Percentiles rank a stretch among this genome's conserved stretches.
phyloP scores from a whole-genome alignment of 2,797 vertebrate genomes.

The Moxostoma hubbsi region DNA sequence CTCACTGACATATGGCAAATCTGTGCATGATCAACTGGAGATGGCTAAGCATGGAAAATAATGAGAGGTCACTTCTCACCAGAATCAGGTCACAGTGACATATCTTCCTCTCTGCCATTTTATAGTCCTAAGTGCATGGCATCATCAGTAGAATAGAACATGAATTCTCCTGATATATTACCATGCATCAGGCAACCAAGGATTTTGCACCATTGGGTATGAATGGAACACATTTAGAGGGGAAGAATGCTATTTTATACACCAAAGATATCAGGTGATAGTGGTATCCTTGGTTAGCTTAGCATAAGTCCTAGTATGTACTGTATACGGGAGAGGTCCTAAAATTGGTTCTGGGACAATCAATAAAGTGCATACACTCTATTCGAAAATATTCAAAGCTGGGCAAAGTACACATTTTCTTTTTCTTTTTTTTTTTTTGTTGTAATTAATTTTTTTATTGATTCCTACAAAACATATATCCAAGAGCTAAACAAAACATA shows the following conservation, averaged over 20 bases:
- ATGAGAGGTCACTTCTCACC: slow-evolving; percentile 42
- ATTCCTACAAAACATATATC: no score
- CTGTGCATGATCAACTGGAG: slow-evolving; percentile 41
- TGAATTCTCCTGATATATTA: not conserved
- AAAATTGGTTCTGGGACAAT: slow-evolving; percentile 29
- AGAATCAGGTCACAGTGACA: slow-evolving; percentile 32
- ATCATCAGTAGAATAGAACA: not conserved
- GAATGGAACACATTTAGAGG: not conserved
- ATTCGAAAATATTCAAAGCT: slow-evolving; percentile 22
- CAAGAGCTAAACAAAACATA: no score
- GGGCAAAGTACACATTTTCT: not conserved
- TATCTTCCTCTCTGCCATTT: slow-evolving; percentile 27
- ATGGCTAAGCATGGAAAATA: slow-evolving; percentile 48
- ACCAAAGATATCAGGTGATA: not conserved
- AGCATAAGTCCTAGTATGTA: slow-evolving; percentile 9
- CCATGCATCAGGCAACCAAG: not conserved
- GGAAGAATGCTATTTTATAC: not conserved
- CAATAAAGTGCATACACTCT: slow-evolving; percentile 20
- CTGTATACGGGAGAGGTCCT: not conserved
- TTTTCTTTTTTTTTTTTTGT: no score
- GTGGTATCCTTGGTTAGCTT: not conserved
- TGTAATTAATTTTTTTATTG: no score
- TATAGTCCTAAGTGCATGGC: not conserved
- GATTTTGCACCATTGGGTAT: not conserved
- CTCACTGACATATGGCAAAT: slow-evolving; percentile 46